Evolutionary conservation across 2,888 invertebrate genomes (phyloP).

Genomic region (Plemyria rubiginata): DNA sequence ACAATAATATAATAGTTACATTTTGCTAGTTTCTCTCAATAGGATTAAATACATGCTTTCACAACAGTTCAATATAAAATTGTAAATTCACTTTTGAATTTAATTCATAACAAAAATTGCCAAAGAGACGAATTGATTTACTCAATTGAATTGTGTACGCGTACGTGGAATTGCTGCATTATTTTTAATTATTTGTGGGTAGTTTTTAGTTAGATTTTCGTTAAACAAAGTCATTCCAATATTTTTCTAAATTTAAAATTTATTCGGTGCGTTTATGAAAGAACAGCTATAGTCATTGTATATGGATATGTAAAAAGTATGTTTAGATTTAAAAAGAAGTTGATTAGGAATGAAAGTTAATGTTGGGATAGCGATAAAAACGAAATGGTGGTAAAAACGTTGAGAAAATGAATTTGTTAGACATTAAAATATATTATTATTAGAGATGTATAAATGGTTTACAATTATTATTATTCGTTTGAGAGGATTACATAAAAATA

Average conservation of each 20-base stretch:
- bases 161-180: slow-evolving; percentile 66
- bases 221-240: slow-evolving; percentile 75
- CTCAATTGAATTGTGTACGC: slow-evolving; percentile 55
- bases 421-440: slow-evolving; percentile 84
- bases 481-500: slow-evolving; percentile 77
- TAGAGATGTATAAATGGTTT: slow-evolving; percentile 84
- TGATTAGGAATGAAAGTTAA: slow-evolving; percentile 79
- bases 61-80: slow-evolving; percentile 71
- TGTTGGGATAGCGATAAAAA: slow-evolving; percentile 73
- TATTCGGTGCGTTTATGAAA: slow-evolving; percentile 68
- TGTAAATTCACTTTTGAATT: slow-evolving; percentile 84
- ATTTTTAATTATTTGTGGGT: slow-evolving; percentile 52
- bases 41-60: slow-evolving; percentile 69
- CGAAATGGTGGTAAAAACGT: slow-evolving; percentile 73
- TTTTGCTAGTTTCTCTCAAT: slow-evolving; percentile 77
- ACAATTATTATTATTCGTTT: slow-evolving; percentile 82
- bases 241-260: slow-evolving; percentile 71
- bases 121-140: slow-evolving; percentile 80
- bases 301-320: slow-evolving; percentile 80
- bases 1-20: slow-evolving; percentile 68
- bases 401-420: slow-evolving; percentile 84
- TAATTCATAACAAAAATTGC: slow-evolving; percentile 68
- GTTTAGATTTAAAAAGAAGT: slow-evolving; percentile 77
- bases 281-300: slow-evolving; percentile 71
- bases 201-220: slow-evolving; percentile 55